Conservation (phyloP, 2,113 vertebrate genomes). For the Chiloscyllium plagiosum region DNA sequence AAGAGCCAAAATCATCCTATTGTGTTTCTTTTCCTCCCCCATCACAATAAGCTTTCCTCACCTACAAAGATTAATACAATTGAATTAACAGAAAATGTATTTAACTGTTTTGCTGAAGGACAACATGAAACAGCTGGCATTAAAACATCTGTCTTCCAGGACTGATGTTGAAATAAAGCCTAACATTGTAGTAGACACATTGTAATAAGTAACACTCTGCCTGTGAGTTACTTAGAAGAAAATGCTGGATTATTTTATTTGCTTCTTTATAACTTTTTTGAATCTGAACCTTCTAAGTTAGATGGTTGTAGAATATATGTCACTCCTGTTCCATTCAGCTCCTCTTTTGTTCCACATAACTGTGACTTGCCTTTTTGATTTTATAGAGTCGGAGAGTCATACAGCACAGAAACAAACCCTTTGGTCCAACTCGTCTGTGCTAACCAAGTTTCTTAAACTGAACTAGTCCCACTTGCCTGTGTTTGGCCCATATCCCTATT, state of each 20-base stretch:
- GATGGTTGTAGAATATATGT: not conserved
- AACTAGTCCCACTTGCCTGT: too few species aligned
- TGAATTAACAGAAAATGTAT: not conserved
- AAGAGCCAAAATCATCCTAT: not conserved
- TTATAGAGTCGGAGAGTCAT: too few species aligned
- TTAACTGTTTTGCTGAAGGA: not conserved
- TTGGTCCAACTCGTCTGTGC: too few species aligned
- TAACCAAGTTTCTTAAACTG: too few species aligned
- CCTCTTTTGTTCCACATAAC: not conserved
- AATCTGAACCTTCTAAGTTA: not conserved
- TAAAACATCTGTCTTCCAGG: not conserved
- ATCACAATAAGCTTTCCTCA: not conserved
- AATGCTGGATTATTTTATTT: not conserved
- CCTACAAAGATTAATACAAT: not conserved
- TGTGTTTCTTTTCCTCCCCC: not conserved
- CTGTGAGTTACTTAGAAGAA: not conserved
- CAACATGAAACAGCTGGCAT: not conserved
- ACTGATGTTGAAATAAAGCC: not conserved
- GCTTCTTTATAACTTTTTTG: not conserved
- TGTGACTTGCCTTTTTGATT: not conserved
- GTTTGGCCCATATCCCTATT: too few species aligned
- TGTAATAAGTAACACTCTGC: not conserved
- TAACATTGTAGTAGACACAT: not conserved
- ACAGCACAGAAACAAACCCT: too few species aligned
- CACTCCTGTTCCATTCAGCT: not conserved